phyloP scores from a whole-genome alignment of 1,140 invertebrate genomes.

The Drosophila melanogaster region Release_6_plus_ISO1_MT NT_033777.3:6964001-6964500 shows the following conservation, averaged over 20 bases:
- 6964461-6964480: conserved; percentile 1
- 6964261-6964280: too few species aligned
- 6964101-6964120: conserved; percentile 14
- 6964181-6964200: conserved; percentile 31
- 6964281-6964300: too few species aligned
- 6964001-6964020: conserved; percentile 75
- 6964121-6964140: conserved; percentile 14
- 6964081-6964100: conserved; percentile 38
- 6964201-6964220: neutral
- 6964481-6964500: conserved; percentile 7
- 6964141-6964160: conserved; percentile 62
- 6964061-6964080: conserved; percentile 78
- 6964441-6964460: conserved; percentile 1
- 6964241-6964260: too few species aligned
- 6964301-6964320: too few species aligned
- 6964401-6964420: too few species aligned
- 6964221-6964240: neutral
- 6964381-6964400: too few species aligned
- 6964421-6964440: too few species aligned
- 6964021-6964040: conserved; percentile 81
- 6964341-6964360: too few species aligned
- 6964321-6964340: too few species aligned
- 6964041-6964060: conserved; percentile 78
- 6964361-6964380: too few species aligned
- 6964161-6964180: conserved; percentile 64